Evolutionary conservation across 2,888 invertebrate species (phyloP).

Genomic region (Caradrina clavipalpis): DNA sequence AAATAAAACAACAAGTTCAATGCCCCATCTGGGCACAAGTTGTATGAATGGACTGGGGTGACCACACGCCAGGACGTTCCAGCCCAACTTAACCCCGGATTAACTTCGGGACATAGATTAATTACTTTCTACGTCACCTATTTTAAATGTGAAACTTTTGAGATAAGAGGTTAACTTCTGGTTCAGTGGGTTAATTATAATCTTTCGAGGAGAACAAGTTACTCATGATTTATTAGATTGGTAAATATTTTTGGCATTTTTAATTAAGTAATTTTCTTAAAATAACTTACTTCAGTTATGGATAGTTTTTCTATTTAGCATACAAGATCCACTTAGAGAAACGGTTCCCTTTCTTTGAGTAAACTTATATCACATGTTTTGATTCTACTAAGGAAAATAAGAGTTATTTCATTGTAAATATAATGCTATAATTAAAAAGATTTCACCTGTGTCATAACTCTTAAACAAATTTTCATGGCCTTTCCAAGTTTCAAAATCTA

Average conservation of each 20-base stretch:
- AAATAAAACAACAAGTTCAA: constrained; percentile 53
- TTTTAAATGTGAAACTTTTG: constrained; percentile 60
- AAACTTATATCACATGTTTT: too few species aligned
- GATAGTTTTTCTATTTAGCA: too few species aligned
- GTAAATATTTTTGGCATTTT: not conserved
- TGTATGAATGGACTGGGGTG: constrained; percentile 64
- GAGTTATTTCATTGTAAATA: not conserved
- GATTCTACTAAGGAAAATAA: not conserved
- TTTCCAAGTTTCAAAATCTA: not conserved
- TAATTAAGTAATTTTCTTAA: too few species aligned
- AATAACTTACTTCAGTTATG: too few species aligned
- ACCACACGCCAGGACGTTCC: constrained; percentile 61
- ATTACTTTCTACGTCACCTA: constrained; percentile 62
- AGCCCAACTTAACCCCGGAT: constrained; percentile 64
- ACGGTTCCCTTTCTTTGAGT: too few species aligned
- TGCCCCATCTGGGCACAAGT: constrained; percentile 41
- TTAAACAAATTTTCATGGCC: not conserved
- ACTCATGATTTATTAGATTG: not conserved
- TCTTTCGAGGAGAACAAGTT: not conserved
- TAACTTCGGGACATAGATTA: constrained; percentile 68
- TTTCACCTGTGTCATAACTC: not conserved
- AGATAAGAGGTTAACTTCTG: constrained; percentile 43
- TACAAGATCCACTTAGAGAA: too few species aligned
- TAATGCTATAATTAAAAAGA: not conserved
- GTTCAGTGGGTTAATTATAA: constrained; percentile 45